These are phyloP conservation scores for Remorina albescens DNA, from an alignment of 2,797 vertebrate species.

Conservation along the genomic window DNA sequence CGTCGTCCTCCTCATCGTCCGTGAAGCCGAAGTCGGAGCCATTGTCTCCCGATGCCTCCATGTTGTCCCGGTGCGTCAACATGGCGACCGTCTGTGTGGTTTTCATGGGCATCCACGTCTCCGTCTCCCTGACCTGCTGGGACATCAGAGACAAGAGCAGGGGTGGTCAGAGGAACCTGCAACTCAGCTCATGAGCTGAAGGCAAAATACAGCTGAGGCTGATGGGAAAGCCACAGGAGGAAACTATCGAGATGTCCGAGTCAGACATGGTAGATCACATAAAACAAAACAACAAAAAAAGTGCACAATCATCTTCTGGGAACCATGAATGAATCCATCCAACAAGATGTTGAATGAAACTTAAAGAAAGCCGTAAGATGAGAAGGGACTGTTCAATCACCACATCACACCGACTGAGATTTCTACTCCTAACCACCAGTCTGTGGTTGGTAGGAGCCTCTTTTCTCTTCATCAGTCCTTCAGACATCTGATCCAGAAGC, in stretches of 20 bases:
- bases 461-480: neutral
- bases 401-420: neutral
- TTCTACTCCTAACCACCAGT: neutral
- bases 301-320: too few relatives aligned
- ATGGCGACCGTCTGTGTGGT: conserved; percentile 57
- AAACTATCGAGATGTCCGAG: too few relatives aligned
- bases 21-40: conserved; percentile 70
- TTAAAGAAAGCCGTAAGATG: neutral
- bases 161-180: conserved; percentile 50
- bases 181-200: too few relatives aligned
- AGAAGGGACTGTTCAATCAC: neutral
- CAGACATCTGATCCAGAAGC: neutral
- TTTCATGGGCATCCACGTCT: conserved; percentile 91
- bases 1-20: conserved; percentile 70
- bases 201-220: neutral
- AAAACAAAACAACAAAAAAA: too few relatives aligned
- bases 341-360: neutral
- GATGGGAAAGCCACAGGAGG: neutral
- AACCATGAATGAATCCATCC: neutral
- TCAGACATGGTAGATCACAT: too few relatives aligned
- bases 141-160: conserved; percentile 46
- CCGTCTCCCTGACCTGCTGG: conserved; percentile 93
- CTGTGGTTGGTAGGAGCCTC: neutral
- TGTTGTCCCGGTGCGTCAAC: conserved; percentile 38
- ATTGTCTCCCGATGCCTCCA: conserved; percentile 86